Conservation (phyloP, 1,140 invertebrate species). For the Drosophila chauvacae region DNA sequence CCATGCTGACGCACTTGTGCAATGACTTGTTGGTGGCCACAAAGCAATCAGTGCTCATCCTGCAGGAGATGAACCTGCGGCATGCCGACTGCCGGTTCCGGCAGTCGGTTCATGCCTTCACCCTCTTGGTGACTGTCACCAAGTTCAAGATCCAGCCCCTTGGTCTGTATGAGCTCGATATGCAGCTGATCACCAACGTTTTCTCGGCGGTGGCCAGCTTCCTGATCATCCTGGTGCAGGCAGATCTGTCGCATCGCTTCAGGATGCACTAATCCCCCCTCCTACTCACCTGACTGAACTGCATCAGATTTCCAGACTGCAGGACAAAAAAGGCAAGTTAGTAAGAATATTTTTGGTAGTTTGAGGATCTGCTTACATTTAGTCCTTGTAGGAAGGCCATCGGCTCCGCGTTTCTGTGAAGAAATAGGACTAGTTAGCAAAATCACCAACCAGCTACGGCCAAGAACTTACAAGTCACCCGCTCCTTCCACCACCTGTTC, state of each 20-base stretch:
- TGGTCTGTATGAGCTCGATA: constrained; percentile 65
- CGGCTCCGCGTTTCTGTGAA: constrained; percentile 55
- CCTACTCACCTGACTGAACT: constrained; percentile 75
- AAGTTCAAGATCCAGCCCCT: constrained; percentile 70
- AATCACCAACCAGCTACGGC: constrained; percentile 16
- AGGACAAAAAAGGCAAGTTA: constrained; percentile 25
- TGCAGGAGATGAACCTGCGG: constrained; percentile 57
- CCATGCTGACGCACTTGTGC: constrained; percentile 52
- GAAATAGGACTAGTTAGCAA: not conserved
- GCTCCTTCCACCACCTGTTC: constrained; percentile 41
- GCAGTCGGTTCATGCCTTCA: constrained; percentile 60
- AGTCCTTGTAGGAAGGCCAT: constrained; percentile 73
- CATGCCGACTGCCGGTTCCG: constrained; percentile 64
- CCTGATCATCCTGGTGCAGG: constrained; percentile 60
- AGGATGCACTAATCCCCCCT: constrained; percentile 5
- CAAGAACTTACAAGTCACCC: constrained; percentile 27
- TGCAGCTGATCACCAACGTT: constrained; percentile 55
- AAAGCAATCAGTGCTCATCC: constrained; percentile 40
- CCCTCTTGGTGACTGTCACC: constrained; percentile 45
- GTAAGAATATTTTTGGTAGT: not conserved
- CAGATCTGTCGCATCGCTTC: constrained; percentile 62
- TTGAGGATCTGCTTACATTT: constrained; percentile 57
- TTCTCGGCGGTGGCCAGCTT: constrained; percentile 59
- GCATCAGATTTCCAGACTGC: constrained; percentile 78
- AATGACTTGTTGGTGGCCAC: constrained; percentile 51